Conservation (phyloP, 1,140 invertebrate species). For the Octopus sinensis region DNA sequence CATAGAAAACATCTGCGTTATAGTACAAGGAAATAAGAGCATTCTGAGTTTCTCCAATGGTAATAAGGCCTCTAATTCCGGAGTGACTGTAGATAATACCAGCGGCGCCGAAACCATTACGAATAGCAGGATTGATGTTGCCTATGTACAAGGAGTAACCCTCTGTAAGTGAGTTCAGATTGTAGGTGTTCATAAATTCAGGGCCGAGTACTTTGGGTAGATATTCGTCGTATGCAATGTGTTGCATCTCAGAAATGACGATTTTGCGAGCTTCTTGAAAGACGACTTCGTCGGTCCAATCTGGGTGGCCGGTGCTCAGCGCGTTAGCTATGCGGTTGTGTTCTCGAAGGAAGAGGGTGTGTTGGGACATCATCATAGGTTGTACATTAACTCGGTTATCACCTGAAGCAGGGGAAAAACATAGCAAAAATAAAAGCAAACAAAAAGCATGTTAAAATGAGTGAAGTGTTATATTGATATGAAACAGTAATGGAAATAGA, state of each 20-base stretch:
- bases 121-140: background rate
- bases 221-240: conserved; percentile 81
- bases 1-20: no score
- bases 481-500: conserved; percentile 25
- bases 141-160: no score
- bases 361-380: conserved; percentile 78
- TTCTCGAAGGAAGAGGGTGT: conserved; percentile 90
- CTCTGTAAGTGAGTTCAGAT: conserved; percentile 19
- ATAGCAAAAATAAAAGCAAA: conserved; percentile 21
- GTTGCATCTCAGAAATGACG: conserved; percentile 74
- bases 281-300: conserved; percentile 91
- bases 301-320: conserved; percentile 76
- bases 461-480: background rate
- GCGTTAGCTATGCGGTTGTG: conserved; percentile 83
- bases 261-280: conserved; percentile 83
- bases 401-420: conserved; percentile 17
- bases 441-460: background rate
- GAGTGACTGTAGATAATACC: background rate
- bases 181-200: conserved; percentile 17
- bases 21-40: no score
- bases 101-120: background rate
- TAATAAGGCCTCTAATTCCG: background rate
- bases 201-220: conserved; percentile 77
- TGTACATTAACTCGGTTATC: conserved; percentile 27
- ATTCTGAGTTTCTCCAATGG: background rate